Conservation (phyloP, 2,888 invertebrate genomes). For the Magallana nippona region DNA sequence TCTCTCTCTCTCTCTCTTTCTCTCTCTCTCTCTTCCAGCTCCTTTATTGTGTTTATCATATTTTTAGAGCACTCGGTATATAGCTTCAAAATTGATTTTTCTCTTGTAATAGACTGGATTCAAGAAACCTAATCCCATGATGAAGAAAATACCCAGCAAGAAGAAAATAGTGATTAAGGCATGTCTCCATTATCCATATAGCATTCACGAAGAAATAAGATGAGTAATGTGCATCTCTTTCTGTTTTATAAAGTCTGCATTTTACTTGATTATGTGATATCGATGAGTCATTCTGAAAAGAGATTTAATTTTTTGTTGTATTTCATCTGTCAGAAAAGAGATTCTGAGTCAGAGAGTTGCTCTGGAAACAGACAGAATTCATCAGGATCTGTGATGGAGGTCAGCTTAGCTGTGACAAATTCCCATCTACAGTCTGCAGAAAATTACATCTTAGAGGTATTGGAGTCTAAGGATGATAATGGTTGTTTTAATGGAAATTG, state of each 20-base stretch:
- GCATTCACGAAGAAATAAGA: no score
- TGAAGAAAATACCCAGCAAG: constrained; percentile 55
- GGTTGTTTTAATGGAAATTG: no score
- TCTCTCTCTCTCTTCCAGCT: no score
- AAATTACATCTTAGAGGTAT: constrained; percentile 65
- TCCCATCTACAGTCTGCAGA: constrained; percentile 65
- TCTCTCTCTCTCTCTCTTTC: no score
- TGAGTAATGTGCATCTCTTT: no score
- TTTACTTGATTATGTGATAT: no score
- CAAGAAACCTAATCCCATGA: constrained; percentile 41
- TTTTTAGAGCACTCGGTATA: background rate
- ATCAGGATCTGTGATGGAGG: background rate
- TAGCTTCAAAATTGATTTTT: background rate
- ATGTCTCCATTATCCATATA: background rate
- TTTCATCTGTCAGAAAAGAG: constrained; percentile 38
- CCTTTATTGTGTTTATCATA: no score
- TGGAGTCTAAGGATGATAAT: background rate
- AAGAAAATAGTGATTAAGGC: constrained; percentile 68
- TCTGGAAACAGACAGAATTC: background rate
- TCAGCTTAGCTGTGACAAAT: constrained; percentile 50
- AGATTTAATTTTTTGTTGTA: no score
- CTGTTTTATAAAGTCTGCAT: no score
- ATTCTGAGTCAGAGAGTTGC: constrained; percentile 14
- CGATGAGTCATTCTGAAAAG: no score
- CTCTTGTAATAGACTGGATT: background rate